Conservation (phyloP, 2,888 invertebrate species). For the Theodoxus fluviatilis region DNA sequence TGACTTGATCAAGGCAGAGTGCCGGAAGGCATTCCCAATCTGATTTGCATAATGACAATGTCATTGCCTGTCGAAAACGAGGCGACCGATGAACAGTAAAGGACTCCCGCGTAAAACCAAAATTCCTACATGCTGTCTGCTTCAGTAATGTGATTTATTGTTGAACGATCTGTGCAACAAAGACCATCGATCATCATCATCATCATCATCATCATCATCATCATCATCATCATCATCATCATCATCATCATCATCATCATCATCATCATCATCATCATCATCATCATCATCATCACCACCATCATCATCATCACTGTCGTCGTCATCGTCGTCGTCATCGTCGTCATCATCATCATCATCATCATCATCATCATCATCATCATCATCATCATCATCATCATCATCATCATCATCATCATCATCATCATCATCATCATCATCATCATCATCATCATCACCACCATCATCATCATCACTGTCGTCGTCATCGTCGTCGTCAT, state of each 20-base stretch:
- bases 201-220: not conserved
- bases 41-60: no score
- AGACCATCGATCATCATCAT: slow-evolving; percentile 7
- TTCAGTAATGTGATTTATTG: no score
- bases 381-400: slow-evolving; percentile 23
- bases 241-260: slow-evolving; percentile 30
- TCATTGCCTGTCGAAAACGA: no score
- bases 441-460: slow-evolving; percentile 29
- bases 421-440: slow-evolving; percentile 30
- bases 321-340: no score
- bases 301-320: no score
- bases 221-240: slow-evolving; percentile 23
- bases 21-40: no score
- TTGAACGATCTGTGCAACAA: no score
- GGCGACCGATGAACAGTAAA: no score
- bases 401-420: slow-evolving; percentile 31
- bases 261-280: slow-evolving; percentile 31
- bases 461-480: slow-evolving; percentile 24
- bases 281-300: slow-evolving; percentile 29
- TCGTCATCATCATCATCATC: not conserved
- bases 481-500: no score
- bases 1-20: no score
- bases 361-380: not conserved
- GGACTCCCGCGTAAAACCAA: no score
- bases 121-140: no score